Base-by-base conservation (phyloP, 2,113 vertebrate species). In the Taxidea taxus region DNA sequence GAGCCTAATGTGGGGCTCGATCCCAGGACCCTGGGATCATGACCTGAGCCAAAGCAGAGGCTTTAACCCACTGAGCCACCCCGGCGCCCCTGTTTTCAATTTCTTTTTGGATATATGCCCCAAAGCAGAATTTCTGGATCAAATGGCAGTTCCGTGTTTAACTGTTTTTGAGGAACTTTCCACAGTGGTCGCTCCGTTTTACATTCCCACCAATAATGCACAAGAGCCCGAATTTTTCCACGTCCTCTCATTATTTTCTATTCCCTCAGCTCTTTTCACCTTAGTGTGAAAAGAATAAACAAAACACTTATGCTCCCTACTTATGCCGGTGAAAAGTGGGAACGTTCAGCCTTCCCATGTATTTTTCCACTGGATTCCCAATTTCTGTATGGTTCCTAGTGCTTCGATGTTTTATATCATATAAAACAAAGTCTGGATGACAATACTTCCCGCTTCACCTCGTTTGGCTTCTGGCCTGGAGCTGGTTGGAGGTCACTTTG, bases 381-480 rank as follows among this genome's bases (percentile, higher is more conserved):
- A 18, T 51, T 51, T 74, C 77, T 37, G 5, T 25, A 20, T 39
- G 11, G 23, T 62, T 68, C 75, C 44, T 62, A 15, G 21, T 5
- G 44, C 34, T 74, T 91, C 85, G 34, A 54, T 94, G 80, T 87
- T 97, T 92, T 37, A 62, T 44, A 84, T 96, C 34, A 49, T 4
- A 58, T 62, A 81, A 37, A 78, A 85, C 68, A 91, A 97, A 96
- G 91, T 39, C 29, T 37, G 68, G 64, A 75, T 80, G 83, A 91
- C 75, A 10, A 80, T 37, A 15, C 49, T 86, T 95, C 81, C 81
- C 8, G 27, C 88, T 42, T 37, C 25, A 6, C 77, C 20, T 37
- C 12, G 20, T 27, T 81, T 75, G 49, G 56, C 78, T 82, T 72
- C 72, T 37, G 64, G 78, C 10, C 7, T 2, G 15, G 66, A 84